Evolutionary conservation across 2,888 invertebrate species (phyloP).

Genomic region (Onthophagus sagittarius): DNA sequence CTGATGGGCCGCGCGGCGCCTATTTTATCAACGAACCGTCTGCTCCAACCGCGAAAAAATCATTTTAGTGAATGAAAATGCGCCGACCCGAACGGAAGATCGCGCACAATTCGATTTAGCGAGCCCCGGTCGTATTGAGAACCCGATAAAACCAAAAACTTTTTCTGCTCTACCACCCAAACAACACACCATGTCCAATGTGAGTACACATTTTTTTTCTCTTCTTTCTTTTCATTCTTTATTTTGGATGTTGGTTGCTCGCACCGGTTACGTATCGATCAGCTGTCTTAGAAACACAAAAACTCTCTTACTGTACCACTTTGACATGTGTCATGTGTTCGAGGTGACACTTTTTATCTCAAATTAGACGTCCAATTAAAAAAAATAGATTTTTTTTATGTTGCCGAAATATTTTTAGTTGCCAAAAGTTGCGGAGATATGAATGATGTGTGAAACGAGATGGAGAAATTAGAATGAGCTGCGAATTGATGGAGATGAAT

Average conservation of each 20-base stretch:
- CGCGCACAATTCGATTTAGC: not conserved
- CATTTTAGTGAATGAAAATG: conserved; percentile 14
- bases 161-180: not conserved
- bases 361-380: too few species aligned
- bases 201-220: conserved; percentile 2
- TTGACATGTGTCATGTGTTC: too few species aligned
- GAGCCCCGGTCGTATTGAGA: not conserved
- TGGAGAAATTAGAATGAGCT: too few species aligned
- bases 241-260: not conserved
- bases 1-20: not conserved
- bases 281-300: too few species aligned
- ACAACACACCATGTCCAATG: not conserved
- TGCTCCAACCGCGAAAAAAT: not conserved
- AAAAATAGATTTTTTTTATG: too few species aligned
- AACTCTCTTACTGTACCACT: too few species aligned
- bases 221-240: not conserved
- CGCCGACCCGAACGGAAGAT: not conserved
- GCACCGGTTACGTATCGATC: too few species aligned
- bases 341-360: too few species aligned
- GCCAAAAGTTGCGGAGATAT: too few species aligned
- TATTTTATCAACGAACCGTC: not conserved
- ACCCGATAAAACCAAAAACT: not conserved
- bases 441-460: too few species aligned
- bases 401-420: too few species aligned
- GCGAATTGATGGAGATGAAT: too few species aligned